These are phyloP conservation scores for Corticium candelabrum DNA, from an alignment of 37 sponge, comb jelly and placozoan species.

Conservation along the genomic window DNA sequence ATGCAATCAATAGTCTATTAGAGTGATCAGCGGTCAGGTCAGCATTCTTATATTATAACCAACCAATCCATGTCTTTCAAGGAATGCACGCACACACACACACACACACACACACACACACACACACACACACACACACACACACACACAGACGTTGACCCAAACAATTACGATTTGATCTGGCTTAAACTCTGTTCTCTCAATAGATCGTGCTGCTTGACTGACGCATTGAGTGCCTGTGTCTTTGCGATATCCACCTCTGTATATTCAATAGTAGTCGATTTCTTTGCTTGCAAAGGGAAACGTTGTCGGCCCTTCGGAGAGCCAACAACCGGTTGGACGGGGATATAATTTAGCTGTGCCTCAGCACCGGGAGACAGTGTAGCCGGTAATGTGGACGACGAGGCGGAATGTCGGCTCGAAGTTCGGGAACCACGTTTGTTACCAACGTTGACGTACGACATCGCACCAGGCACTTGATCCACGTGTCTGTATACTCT, in stretches of 20 bases:
- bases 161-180: not conserved
- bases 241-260: not conserved
- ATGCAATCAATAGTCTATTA: too few relatives aligned
- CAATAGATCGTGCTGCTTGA: slow-evolving; percentile 15
- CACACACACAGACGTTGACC: slow-evolving; percentile 6
- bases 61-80: too few relatives aligned
- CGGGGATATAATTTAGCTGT: not conserved
- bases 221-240: not conserved
- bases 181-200: not conserved
- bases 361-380: too few relatives aligned
- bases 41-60: too few relatives aligned
- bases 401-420: not conserved
- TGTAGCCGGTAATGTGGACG: too few relatives aligned
- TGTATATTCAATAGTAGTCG: not conserved
- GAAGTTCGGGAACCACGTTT: not conserved
- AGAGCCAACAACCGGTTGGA: not conserved
- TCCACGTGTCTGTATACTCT: not conserved
- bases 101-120: not conserved
- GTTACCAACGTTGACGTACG: slow-evolving; percentile 1
- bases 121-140: too few relatives aligned
- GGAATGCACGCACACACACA: not conserved
- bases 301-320: slow-evolving; percentile 5
- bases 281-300: not conserved
- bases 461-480: not conserved
- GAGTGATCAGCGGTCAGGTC: too few relatives aligned